Evolutionary conservation across 2,113 vertebrate species (phyloP), one percentile per base, ranked within the genome.

Genomic region (Lagopus muta): DNA sequence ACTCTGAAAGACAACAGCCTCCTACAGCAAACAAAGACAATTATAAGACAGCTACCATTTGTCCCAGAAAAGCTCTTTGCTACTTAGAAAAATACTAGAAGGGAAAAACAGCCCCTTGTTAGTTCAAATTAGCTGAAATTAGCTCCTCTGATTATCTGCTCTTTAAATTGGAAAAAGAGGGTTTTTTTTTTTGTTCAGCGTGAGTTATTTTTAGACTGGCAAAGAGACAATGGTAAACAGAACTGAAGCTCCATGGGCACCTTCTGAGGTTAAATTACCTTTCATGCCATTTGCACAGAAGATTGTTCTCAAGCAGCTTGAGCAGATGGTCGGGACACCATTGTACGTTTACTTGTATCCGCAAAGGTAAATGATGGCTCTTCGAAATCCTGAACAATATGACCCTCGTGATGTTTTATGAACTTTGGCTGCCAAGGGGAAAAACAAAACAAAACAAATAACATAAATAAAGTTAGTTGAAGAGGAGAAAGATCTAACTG

Each of bases 201-300:
- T n/a, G 64, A 52, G 78, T 92, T 96, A 92, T 96, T 94, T 96
- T 95, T 84, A 92, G 84, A 70, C 62, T 94, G 92, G 91, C 78
- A 96, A 74, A 82, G 45, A 88, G 65, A 81, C 76, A 86, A 91
- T 45, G 69, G 80, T 50, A 89, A 96, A 92, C 92, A 95, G 72
- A 94, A 81, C 73, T 88, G 82, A 88, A 92, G 77, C 91, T 89
- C 80, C 82, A 69, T 93, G 85, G 83, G 81, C 76, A 94, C 86
- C 84, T 94, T 94, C 77, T 79, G 71, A 91, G 88, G 81, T 88
- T 85, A 91, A 94, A 76, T 96, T 95, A 94, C 71, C 94, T 94
- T 97, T 97, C 78, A 94, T 94, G 88, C 60, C 86, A 76, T 80
- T 87, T 94, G 78, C 82, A 96, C 90, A 94, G 88, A 58, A 93